phyloP scores from a whole-genome alignment of 2,113 vertebrate species.

The Cyanoliseus patagonus region DNA sequence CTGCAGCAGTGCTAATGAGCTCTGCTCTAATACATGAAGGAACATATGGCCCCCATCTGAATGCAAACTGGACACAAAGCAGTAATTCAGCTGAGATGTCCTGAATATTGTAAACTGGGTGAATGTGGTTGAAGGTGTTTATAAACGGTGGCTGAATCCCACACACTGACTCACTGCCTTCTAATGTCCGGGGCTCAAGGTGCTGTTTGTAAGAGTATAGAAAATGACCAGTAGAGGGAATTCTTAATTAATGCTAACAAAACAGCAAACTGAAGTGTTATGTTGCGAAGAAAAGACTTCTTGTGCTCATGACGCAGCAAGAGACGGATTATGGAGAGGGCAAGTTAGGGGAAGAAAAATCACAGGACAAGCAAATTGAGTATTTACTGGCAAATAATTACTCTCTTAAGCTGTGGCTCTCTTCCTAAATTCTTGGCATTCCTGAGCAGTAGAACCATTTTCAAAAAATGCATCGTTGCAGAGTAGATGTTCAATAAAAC shows the following conservation, averaged over 20 bases:
- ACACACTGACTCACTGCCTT: slow-evolving; percentile 69
- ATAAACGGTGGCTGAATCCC: slow-evolving; percentile 71
- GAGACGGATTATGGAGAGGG: slow-evolving; percentile 76
- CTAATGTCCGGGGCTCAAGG: slow-evolving; percentile 62
- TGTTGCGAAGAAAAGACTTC: slow-evolving; percentile 77
- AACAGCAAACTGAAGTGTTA: slow-evolving; percentile 75
- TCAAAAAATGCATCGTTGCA: slow-evolving; percentile 74
- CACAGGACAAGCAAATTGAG: slow-evolving; percentile 79
- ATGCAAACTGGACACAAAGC: slow-evolving; percentile 75
- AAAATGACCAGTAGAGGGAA: slow-evolving; percentile 74
- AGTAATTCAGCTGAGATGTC: slow-evolving; percentile 73
- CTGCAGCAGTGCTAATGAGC: slow-evolving; percentile 65
- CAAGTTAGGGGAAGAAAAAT: slow-evolving; percentile 79
- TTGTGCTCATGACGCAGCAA: slow-evolving; percentile 78
- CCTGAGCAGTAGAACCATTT: slow-evolving; percentile 72
- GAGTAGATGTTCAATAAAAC: slow-evolving; percentile 71
- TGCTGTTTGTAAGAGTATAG: slow-evolving; percentile 70
- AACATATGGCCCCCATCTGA: slow-evolving; percentile 78
- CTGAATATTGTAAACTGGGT: slow-evolving; percentile 74
- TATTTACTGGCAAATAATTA: slow-evolving; percentile 82
- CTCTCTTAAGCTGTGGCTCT: slow-evolving; percentile 77
- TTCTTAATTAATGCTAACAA: slow-evolving; percentile 82
- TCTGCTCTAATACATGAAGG: slow-evolving; percentile 70
- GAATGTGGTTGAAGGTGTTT: slow-evolving; percentile 76
- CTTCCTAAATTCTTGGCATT: slow-evolving; percentile 80